Evolutionary conservation across 1,140 invertebrate species (phyloP).

Genomic region (Drosophila willistoni): DNA sequence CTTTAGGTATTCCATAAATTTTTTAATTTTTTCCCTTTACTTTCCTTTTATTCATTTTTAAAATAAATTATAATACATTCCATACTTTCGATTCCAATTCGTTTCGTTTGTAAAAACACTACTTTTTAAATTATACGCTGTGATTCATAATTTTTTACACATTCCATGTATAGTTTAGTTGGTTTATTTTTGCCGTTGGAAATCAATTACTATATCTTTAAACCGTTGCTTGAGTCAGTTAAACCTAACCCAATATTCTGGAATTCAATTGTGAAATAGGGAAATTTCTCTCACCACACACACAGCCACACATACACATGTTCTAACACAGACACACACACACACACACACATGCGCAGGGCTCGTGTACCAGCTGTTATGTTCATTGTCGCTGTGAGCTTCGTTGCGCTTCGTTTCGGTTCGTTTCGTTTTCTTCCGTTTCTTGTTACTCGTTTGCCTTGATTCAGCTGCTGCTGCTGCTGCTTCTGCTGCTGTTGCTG

Average conservation of each 20-base stretch:
- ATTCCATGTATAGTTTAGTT: no score
- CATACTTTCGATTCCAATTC: no score
- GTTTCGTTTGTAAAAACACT: no score
- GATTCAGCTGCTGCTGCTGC: constrained; percentile 4
- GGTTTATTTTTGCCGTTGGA: background rate
- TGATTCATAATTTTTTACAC: no score
- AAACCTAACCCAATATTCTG: constrained; percentile 10
- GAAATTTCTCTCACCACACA: constrained; percentile 11
- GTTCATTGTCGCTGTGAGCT: constrained; percentile 22
- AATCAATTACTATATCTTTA: constrained; percentile 1
- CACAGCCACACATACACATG: background rate
- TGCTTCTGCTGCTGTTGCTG: constrained; percentile 1
- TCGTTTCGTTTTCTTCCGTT: constrained; percentile 25
- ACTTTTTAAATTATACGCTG: no score
- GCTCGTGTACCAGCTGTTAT: constrained; percentile 53
- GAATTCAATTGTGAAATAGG: constrained; percentile 11
- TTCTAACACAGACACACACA: background rate
- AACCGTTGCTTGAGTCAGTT: constrained; percentile 8
- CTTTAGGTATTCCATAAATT: no score
- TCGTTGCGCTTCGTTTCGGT: background rate
- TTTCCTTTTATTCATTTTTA: no score
- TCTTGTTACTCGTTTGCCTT: constrained; percentile 35
- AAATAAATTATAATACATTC: no score
- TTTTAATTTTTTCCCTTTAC: no score
- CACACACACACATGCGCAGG: constrained; percentile 62